Percentiles rank a stretch among this genome's conserved stretches.
Conservation (phyloP, 1,140 invertebrate genomes). For the Meloidogyne exigua region DNA sequence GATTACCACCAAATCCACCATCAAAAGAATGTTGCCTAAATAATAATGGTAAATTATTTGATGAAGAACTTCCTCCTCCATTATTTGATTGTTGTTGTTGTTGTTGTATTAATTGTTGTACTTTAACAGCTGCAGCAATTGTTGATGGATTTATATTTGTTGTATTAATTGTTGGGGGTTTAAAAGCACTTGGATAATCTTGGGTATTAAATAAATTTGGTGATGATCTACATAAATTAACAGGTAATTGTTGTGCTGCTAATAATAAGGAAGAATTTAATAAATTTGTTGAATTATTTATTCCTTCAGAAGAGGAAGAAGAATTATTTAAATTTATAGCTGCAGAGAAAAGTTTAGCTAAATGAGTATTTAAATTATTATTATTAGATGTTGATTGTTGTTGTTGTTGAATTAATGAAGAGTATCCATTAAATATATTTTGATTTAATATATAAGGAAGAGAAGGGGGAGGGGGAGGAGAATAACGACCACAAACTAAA, state of each 20-base stretch:
- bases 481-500: neutral
- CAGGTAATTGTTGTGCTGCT: slow-evolving; percentile 39
- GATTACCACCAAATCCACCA: slow-evolving; percentile 15
- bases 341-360: neutral
- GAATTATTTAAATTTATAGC: neutral
- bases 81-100: slow-evolving; percentile 14
- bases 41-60: slow-evolving; percentile 22
- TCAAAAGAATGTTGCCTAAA: slow-evolving; percentile 44
- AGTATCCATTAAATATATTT: neutral
- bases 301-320: neutral
- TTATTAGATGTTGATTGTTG: neutral
- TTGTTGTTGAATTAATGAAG: slow-evolving; percentile 2
- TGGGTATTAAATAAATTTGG: slow-evolving; percentile 30
- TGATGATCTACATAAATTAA: slow-evolving; percentile 32
- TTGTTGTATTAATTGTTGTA: slow-evolving; percentile 27
- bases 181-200: slow-evolving; percentile 30
- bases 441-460: neutral
- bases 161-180: slow-evolving; percentile 22
- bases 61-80: neutral
- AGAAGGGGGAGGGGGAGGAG: neutral
- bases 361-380: neutral
- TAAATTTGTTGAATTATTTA: neutral
- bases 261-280: slow-evolving; percentile 28
- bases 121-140: slow-evolving; percentile 27
- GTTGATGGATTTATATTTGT: slow-evolving; percentile 18